Percentiles rank a stretch among this genome's conserved stretches.
Conservation (phyloP, 2,888 invertebrate genomes). For the Crossocerus cetratus region DNA sequence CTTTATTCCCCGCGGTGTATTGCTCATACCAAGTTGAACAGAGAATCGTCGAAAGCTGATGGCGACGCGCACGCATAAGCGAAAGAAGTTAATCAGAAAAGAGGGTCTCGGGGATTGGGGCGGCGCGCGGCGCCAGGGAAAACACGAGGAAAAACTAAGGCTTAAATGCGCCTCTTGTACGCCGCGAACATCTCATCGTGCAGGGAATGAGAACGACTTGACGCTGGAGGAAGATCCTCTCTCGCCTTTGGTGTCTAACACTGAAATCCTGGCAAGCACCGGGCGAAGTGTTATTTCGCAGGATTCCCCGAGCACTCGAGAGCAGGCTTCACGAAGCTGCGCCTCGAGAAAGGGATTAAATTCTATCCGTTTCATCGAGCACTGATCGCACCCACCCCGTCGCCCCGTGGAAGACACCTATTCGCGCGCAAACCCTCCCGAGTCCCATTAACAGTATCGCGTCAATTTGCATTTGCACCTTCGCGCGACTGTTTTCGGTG, state of each 20-base stretch:
- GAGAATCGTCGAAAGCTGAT: constrained; percentile 40
- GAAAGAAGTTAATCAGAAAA: constrained; percentile 17
- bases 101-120: constrained; percentile 20
- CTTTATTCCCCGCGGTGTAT: constrained; percentile 37
- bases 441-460: too few species aligned
- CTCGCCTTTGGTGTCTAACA: not conserved
- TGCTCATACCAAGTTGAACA: not conserved
- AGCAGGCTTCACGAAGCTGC: not conserved
- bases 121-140: constrained; percentile 1
- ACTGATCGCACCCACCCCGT: not conserved
- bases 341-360: not conserved
- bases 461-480: too few species aligned
- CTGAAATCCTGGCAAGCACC: not conserved
- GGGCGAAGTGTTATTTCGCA: not conserved
- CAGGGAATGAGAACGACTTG: not conserved
- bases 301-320: not conserved
- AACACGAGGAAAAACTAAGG: constrained; percentile 17
- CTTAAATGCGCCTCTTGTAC: not conserved
- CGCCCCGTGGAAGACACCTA: not conserved
- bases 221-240: not conserved
- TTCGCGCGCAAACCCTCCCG: not conserved
- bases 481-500: too few species aligned
- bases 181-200: not conserved
- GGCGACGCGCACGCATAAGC: constrained; percentile 19
- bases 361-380: constrained; percentile 5